phyloP scores from a whole-genome alignment of 2,797 vertebrate genomes.

The Pseudochirops cupreus region DNA sequence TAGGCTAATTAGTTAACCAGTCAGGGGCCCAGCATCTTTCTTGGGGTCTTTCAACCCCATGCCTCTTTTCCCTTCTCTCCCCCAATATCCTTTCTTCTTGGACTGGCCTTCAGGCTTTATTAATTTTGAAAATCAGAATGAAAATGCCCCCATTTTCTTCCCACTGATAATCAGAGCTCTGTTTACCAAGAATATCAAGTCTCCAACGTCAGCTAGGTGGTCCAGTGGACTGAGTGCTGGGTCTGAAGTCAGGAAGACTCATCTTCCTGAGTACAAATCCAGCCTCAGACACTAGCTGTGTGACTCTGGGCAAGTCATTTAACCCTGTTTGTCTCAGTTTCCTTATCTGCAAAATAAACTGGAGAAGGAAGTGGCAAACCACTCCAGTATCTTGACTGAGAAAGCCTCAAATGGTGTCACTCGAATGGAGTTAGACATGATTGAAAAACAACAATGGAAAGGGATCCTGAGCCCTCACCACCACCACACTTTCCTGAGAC shows the following conservation, averaged over 20 bases:
- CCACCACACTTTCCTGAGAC: too few relatives aligned
- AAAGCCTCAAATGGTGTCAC: background rate
- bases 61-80: background rate
- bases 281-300: background rate
- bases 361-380: background rate
- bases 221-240: background rate
- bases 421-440: background rate
- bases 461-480: too few relatives aligned
- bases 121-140: background rate
- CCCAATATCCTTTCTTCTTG: background rate
- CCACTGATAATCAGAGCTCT: background rate
- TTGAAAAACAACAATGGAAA: too few relatives aligned
- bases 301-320: slow-evolving; percentile 10
- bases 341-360: background rate
- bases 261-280: background rate
- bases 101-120: background rate
- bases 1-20: background rate
- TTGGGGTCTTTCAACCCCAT: background rate
- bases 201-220: background rate
- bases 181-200: background rate
- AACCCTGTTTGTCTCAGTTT: slow-evolving; percentile 24
- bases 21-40: background rate
- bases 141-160: slow-evolving; percentile 2
- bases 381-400: background rate
- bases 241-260: background rate